Conservation (phyloP, 2,888 invertebrate species). For the Drosophila crucigera region DNA sequence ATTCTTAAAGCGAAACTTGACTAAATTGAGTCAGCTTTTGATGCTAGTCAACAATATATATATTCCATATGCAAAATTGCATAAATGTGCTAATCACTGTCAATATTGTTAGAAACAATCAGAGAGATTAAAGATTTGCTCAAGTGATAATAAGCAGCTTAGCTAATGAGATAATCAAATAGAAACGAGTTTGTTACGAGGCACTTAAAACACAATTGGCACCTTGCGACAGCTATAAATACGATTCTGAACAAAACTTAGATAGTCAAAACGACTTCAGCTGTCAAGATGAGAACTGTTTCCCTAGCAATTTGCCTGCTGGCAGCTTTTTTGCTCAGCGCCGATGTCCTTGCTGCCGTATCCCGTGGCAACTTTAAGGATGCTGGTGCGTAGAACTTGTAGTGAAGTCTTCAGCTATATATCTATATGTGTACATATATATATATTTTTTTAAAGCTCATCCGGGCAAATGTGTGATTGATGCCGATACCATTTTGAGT, state of each 20-base stretch:
- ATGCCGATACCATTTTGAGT: conserved; percentile 38
- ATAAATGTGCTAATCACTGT: background rate
- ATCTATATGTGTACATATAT: background rate
- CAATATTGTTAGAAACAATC: background rate
- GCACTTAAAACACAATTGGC: background rate
- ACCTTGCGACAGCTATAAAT: conserved; percentile 4
- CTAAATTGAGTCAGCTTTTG: background rate
- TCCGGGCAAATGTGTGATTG: conserved; percentile 56
- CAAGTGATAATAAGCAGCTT: background rate
- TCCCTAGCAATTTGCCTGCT: conserved; percentile 9
- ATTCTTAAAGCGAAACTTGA: background rate
- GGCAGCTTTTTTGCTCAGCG: conserved; percentile 10
- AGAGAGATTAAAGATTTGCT: background rate
- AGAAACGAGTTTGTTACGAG: conserved; percentile 6
- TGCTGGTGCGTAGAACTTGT: background rate
- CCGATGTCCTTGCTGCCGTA: background rate
- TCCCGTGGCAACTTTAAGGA: background rate
- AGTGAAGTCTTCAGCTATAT: background rate
- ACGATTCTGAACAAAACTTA: background rate
- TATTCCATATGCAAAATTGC: background rate
- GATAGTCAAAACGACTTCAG: background rate
- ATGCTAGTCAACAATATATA: background rate
- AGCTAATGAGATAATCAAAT: conserved; percentile 11
- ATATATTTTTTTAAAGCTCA: conserved; percentile 25
- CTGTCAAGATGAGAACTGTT: conserved; percentile 13